Conservation (phyloP, 2,113 vertebrate species). For the Alligator mississippiensis region DNA sequence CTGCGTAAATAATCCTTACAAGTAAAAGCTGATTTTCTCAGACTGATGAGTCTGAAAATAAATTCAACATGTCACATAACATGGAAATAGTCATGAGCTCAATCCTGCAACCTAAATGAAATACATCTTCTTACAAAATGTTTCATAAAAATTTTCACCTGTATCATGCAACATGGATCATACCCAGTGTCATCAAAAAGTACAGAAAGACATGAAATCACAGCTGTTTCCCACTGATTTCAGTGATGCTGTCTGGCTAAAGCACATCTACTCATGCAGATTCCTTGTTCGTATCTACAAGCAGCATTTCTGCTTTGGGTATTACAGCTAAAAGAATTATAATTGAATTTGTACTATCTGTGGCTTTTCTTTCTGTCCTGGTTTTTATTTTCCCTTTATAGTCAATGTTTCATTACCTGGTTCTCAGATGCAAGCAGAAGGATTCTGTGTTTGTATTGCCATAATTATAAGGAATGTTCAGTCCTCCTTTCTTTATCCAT, state of each 20-base stretch:
- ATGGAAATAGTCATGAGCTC: background rate
- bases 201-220: background rate
- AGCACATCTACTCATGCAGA: background rate
- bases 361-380: background rate
- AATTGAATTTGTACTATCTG: background rate
- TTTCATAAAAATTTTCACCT: background rate
- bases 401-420: background rate
- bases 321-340: background rate
- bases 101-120: background rate
- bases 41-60: background rate
- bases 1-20: background rate
- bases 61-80: background rate
- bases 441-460: background rate
- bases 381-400: background rate
- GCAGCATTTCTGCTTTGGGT: background rate
- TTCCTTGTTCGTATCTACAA: background rate
- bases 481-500: background rate
- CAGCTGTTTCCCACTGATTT: background rate
- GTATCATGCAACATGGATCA: background rate
- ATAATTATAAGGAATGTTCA: background rate
- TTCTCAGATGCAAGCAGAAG: background rate
- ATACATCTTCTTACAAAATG: rapidly evolving
- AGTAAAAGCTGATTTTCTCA: background rate
- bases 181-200: background rate
- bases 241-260: background rate